phyloP scores from a whole-genome alignment of 2,888 invertebrate species.

The Pseudoips prasinana region DNA sequence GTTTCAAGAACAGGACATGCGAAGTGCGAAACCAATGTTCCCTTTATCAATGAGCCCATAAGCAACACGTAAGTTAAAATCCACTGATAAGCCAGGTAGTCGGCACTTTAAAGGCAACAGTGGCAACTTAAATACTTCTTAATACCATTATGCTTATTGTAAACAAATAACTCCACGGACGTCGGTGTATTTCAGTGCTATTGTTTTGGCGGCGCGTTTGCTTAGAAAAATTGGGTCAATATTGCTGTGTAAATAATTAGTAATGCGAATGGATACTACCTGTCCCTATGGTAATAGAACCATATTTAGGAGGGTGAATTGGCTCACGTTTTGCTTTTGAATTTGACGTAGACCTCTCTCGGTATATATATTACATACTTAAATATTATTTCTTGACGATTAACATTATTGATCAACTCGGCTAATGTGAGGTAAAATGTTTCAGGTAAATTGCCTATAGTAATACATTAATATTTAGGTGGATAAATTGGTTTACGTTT shows the following conservation, averaged over 20 bases:
- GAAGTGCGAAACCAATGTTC: conserved; percentile 12
- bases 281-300: too few species aligned
- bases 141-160: conserved; percentile 59
- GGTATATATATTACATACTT: too few species aligned
- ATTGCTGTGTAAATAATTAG: conserved; percentile 17
- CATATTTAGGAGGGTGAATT: too few species aligned
- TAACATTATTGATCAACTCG: too few species aligned
- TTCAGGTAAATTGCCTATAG: too few species aligned
- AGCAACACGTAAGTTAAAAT: conserved; percentile 12
- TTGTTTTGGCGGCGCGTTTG: conserved; percentile 53
- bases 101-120: conserved; percentile 60
- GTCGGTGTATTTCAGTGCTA: conserved; percentile 44
- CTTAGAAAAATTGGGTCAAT: conserved; percentile 31
- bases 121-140: conserved; percentile 62
- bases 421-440: too few species aligned
- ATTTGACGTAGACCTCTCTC: too few species aligned
- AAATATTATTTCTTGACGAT: too few species aligned
- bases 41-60: conserved; percentile 8
- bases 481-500: too few species aligned
- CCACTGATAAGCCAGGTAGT: conserved; percentile 29
- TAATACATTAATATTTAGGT: too few species aligned
- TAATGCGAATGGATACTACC: conserved; percentile 7
- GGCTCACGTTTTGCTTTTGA: too few species aligned
- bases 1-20: conserved; percentile 18
- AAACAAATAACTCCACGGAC: conserved; percentile 52